phyloP scores from a whole-genome alignment of 2,113 vertebrate genomes.

The Cebidichthys violaceus region DNA sequence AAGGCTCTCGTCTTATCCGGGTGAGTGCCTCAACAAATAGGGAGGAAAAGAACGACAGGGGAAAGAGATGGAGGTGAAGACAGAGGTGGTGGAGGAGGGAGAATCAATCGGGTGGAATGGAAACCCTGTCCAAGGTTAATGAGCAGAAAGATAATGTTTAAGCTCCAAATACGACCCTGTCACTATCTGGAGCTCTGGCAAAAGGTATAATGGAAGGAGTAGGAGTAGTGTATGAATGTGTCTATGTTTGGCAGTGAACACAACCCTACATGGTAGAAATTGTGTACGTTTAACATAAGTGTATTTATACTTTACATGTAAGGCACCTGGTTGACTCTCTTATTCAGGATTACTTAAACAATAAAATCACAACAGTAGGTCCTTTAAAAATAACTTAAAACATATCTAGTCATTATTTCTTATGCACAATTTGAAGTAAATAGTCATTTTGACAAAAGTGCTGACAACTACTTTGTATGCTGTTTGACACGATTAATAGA shows the following conservation, averaged over 20 bases:
- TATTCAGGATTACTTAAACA: not conserved
- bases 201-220: slow-evolving; percentile 47
- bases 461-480: not conserved
- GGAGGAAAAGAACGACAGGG: slow-evolving; percentile 62
- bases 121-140: slow-evolving; percentile 80
- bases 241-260: slow-evolving; percentile 10
- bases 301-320: not conserved
- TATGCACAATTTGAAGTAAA: not conserved
- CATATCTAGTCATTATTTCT: not conserved
- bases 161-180: slow-evolving; percentile 75
- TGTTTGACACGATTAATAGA: not conserved
- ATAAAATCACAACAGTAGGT: not conserved
- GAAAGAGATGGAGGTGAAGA: slow-evolving; percentile 75
- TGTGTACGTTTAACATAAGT: not conserved
- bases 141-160: slow-evolving; percentile 82
- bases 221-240: slow-evolving; percentile 29
- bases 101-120: slow-evolving; percentile 66
- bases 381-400: not conserved
- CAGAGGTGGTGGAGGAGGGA: slow-evolving; percentile 61
- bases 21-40: slow-evolving; percentile 79
- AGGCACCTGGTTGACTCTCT: not conserved
- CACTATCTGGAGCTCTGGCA: slow-evolving; percentile 53
- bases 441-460: not conserved
- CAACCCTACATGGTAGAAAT: not conserved
- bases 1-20: slow-evolving; percentile 76